Conservation (phyloP, 2,797 vertebrate species). For the Lepus oiostolus region DNA sequence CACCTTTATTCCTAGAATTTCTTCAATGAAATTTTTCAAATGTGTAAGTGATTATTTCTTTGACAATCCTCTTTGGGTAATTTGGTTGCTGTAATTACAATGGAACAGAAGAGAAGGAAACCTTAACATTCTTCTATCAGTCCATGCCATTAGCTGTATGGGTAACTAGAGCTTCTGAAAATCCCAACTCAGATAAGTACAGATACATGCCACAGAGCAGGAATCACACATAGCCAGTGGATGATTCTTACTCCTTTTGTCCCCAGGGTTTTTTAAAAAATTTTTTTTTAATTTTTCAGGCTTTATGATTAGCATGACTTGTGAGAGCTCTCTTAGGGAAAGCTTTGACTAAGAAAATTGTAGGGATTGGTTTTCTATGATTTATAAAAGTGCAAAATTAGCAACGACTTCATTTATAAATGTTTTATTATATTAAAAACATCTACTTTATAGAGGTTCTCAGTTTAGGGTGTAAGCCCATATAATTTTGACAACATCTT, state of each 20-base stretch:
- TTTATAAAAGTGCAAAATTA: constrained; percentile 67
- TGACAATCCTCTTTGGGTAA: constrained; percentile 48
- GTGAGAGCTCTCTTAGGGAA: constrained; percentile 21
- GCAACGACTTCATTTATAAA: constrained; percentile 52
- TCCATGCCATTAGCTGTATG: background rate
- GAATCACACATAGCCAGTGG: background rate
- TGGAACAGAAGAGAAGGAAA: background rate
- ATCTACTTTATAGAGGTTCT: background rate
- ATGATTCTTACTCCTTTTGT: background rate
- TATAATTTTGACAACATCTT: constrained; percentile 12
- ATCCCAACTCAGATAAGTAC: background rate
- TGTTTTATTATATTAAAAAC: constrained; percentile 55
- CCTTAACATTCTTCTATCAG: background rate
- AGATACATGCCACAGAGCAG: background rate
- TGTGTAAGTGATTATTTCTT: constrained; percentile 20
- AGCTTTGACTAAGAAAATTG: constrained; percentile 45
- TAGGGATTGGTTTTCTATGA: background rate
- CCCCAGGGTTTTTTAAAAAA: background rate
- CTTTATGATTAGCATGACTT: background rate
- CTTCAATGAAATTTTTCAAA: constrained; percentile 11
- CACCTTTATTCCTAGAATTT: constrained; percentile 55
- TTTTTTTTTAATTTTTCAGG: background rate
- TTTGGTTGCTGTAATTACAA: background rate
- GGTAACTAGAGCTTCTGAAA: constrained; percentile 18
- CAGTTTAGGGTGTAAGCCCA: background rate